Evolutionary conservation across 2,797 vertebrate genomes (phyloP).

Genomic region (Austrolebias charrua): DNA sequence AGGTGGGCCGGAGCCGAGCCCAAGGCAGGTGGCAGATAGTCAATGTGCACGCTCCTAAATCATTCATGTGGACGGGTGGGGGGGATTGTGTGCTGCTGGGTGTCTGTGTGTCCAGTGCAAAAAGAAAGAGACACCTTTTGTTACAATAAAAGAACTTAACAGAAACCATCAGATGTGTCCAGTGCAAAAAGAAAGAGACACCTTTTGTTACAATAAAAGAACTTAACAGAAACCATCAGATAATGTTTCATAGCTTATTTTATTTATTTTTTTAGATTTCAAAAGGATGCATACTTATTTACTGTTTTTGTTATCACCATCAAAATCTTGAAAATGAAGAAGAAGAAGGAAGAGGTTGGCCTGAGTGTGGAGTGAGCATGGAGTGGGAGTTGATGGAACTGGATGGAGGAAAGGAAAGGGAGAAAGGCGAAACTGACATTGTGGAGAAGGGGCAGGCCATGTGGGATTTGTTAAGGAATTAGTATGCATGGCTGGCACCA

Average conservation of each 20-base stretch:
- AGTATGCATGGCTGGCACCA: conserved; percentile 66
- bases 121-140: conserved; percentile 28
- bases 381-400: conserved; percentile 31
- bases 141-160: conserved; percentile 43
- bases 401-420: conserved; percentile 51
- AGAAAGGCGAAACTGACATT: conserved; percentile 71
- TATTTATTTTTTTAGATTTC: conserved; percentile 34
- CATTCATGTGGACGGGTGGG: conserved; percentile 75
- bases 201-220: too few relatives aligned
- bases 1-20: conserved; percentile 74
- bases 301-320: conserved; percentile 33
- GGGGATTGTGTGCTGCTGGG: conserved; percentile 35
- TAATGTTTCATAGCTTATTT: conserved; percentile 13
- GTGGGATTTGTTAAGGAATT: conserved; percentile 67
- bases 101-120: conserved; percentile 27
- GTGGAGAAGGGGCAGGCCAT: conserved; percentile 52
- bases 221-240: too few relatives aligned
- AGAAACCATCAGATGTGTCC: conserved; percentile 34
- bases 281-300: conserved; percentile 36
- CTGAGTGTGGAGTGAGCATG: not conserved
- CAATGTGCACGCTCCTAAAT: conserved; percentile 81
- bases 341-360: conserved; percentile 14
- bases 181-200: too few relatives aligned
- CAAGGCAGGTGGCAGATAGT: conserved; percentile 81
- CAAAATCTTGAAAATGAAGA: conserved; percentile 9